Conservation (phyloP, 2,888 invertebrate genomes). For the Endotricha flammealis region DNA sequence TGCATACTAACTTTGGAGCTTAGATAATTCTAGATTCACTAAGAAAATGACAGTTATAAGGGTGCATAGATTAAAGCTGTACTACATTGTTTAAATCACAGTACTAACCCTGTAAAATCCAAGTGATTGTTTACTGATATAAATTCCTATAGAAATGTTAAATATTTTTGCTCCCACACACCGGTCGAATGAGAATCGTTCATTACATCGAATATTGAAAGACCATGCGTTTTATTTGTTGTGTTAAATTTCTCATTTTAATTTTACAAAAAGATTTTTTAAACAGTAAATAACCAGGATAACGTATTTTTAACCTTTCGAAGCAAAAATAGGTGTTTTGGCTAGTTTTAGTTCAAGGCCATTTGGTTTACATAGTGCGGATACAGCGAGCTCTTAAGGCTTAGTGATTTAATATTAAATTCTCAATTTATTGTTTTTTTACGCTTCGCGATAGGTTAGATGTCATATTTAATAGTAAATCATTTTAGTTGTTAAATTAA, state of each 20-base stretch:
- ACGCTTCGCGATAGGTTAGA: conserved; percentile 62
- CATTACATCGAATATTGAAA: too few relatives aligned
- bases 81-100: too few relatives aligned
- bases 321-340: conserved; percentile 7
- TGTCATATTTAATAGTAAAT: conserved; percentile 50
- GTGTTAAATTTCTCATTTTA: conserved; percentile 4
- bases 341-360: conserved; percentile 22
- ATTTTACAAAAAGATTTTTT: background rate
- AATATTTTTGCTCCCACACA: too few relatives aligned
- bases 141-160: too few relatives aligned
- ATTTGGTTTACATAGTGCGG: conserved; percentile 33
- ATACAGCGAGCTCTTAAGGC: conserved; percentile 45
- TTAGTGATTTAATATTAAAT: conserved; percentile 66
- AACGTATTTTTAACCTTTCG: conserved; percentile 1
- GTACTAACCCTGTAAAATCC: too few relatives aligned
- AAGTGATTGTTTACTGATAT: too few relatives aligned
- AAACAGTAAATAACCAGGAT: conserved; percentile 2
- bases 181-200: too few relatives aligned
- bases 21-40: too few relatives aligned
- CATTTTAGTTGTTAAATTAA: conserved; percentile 51
- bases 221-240: conserved; percentile 10
- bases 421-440: conserved; percentile 61
- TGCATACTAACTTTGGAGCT: too few relatives aligned
- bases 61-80: too few relatives aligned
- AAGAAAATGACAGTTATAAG: too few relatives aligned